Evolutionary conservation across 2,888 invertebrate species (phyloP), one percentile per base, ranked within the genome.

Genomic region (Caenorhabditis angaria): DNA sequence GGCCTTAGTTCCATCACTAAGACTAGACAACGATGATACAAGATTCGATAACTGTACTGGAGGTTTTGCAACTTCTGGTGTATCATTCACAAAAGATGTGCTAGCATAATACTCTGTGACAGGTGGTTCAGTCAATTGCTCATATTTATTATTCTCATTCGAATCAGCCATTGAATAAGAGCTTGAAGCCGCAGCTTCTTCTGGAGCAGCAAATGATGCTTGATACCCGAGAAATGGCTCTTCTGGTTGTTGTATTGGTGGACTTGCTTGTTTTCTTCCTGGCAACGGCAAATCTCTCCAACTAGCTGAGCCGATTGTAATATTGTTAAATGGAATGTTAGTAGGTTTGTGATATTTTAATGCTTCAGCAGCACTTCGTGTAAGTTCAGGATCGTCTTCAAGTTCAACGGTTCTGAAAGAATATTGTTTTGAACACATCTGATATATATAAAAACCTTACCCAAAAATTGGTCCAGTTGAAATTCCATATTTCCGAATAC

Each of bases 381-480:
- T 27, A 14, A 71, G 63, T 8, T 28, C 35, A 18, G 62, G 56
- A 5, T 48, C 29, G 24, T 62, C 58, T 12, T 53, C 27, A 4
- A 62, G 24, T 5, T 50, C 53, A 20, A 28, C 48, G 1, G 24
- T 12, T 41, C 64, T 68, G 63, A 24, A 63, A 67, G 14, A 35
- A 54, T 2, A 27, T 27, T 22, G n/a, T 48, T 53, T 24, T 53
- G 5, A 3, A 53, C 8, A 6, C 6, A 5, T 24, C 14, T 10
- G 8, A 41, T 28, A 29, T 28, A 29, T 35, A 48, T 54, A 20
- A 24, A 60, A 27, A 1, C 51, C 63, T 64, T 58, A 70, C 70
- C 61, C 62, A 50, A 70, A 70, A 27, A 62, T 59, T 1, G 70
- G 54, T 20, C 59, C 65, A 28, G 58, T 29, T 53, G 62, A 28